These are phyloP conservation scores for Aleiodes sp. DNA, from an alignment of 1,140 invertebrate genomes.

Conservation along the genomic window DNA sequence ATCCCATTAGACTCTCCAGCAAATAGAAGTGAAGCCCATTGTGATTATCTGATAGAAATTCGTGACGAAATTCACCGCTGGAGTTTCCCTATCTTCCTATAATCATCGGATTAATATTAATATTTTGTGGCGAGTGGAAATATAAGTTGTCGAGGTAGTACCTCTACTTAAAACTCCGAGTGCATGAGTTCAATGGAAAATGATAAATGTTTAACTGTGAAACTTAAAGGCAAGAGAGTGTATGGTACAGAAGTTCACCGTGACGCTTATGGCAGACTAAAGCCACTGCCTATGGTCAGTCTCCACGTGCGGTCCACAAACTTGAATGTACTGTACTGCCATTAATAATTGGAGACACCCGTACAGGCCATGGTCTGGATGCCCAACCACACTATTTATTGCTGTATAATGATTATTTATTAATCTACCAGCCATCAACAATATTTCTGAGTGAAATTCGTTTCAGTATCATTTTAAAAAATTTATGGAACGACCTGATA, in stretches of 20 bases:
- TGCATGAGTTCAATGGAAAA: conserved; percentile 3
- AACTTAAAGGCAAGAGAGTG: conserved; percentile 4
- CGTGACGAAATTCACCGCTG: not conserved
- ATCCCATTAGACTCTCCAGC: too few species aligned
- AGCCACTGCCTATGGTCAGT: conserved; percentile 13
- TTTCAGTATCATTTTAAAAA: conserved; percentile 15
- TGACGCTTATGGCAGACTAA: conserved; percentile 3
- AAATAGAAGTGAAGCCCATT: too few species aligned
- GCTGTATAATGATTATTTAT: conserved; percentile 57
- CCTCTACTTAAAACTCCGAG: not conserved
- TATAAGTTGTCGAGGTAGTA: conserved; percentile 42
- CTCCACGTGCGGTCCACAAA: conserved; percentile 43
- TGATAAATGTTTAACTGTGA: conserved; percentile 10
- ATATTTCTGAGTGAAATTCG: conserved; percentile 38
- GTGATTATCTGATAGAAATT: too few species aligned
- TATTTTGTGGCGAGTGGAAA: conserved; percentile 35
- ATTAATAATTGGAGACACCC: conserved; percentile 51
- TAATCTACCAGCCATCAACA: conserved; percentile 46
- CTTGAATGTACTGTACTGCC: conserved; percentile 29
- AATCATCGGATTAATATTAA: not conserved
- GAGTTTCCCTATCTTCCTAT: not conserved
- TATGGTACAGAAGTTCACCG: conserved; percentile 5
- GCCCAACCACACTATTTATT: conserved; percentile 49
- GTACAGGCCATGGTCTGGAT: conserved; percentile 28
- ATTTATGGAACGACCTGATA: not conserved